A percentile compares a stretch with the other conserved stretches of the same genome.
These are phyloP conservation scores for Delichon dasypus DNA, from an alignment of 2,797 vertebrate species.

Conservation along the genomic window DNA sequence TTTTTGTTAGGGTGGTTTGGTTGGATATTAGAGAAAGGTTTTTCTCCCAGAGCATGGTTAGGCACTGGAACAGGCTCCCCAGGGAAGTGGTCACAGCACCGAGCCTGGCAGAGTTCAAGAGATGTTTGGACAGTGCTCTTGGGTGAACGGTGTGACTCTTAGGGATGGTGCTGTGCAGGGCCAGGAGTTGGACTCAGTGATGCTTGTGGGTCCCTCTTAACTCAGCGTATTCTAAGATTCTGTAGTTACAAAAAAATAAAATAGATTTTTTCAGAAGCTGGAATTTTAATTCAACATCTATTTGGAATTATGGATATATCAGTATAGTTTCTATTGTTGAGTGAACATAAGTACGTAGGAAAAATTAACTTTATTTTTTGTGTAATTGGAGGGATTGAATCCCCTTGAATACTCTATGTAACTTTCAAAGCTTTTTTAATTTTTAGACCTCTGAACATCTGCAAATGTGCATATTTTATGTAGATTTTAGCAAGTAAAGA, in stretches of 20 bases:
- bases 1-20: too few relatives aligned
- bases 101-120: too few relatives aligned
- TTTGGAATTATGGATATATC: not conserved
- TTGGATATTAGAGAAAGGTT: not conserved
- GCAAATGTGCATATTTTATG: not conserved
- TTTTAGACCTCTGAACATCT: not conserved
- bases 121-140: rapidly evolving
- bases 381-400: not conserved
- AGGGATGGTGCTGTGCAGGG: not conserved
- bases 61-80: not conserved
- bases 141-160: rapidly evolving
- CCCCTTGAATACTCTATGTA: not conserved
- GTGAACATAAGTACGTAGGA: not conserved
- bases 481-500: not conserved
- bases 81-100: too few relatives aligned
- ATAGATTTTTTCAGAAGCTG: not conserved
- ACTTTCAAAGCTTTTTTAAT: not conserved
- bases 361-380: not conserved
- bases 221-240: not conserved
- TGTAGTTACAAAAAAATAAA: not conserved
- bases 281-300: not conserved
- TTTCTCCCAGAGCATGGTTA: rapidly evolving
- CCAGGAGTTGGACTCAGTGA: not conserved
- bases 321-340: not conserved
- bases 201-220: not conserved